Conservation (phyloP, 2,888 invertebrate species). For the Platycheirus albimanus region DNA sequence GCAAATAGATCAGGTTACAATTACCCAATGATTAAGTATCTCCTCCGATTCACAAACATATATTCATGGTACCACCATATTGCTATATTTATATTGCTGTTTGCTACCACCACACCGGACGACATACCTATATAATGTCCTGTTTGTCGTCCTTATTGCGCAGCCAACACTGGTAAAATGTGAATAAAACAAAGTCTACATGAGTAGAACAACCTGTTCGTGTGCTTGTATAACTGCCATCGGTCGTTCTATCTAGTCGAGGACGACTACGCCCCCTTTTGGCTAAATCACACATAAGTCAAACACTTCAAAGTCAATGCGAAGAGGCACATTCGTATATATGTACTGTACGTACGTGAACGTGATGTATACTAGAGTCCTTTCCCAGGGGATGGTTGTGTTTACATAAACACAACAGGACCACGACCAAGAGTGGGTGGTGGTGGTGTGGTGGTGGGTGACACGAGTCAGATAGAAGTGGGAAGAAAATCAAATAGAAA, state of each 20-base stretch:
- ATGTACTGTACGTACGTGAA: conserved; percentile 40
- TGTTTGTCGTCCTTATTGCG: conserved; percentile 42
- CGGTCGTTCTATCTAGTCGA: not conserved
- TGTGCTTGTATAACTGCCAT: conserved; percentile 40
- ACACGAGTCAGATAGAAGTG: not conserved
- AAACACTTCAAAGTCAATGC: conserved; percentile 74
- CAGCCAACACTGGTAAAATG: conserved; percentile 55
- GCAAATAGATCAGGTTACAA: conserved; percentile 74
- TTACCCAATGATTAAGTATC: conserved; percentile 71
- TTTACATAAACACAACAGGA: conserved; percentile 72
- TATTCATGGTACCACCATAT: conserved; percentile 20
- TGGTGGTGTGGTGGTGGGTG: conserved; percentile 7
- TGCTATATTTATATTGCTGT: too few relatives aligned
- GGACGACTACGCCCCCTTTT: conserved; percentile 61
- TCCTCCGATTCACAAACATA: conserved; percentile 54
- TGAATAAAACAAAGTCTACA: conserved; percentile 65
- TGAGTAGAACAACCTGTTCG: conserved; percentile 69
- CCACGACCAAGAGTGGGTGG: conserved; percentile 54
- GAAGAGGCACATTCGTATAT: conserved; percentile 54
- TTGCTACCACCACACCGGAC: not conserved
- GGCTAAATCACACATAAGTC: conserved; percentile 74
- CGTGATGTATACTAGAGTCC: conserved; percentile 41
- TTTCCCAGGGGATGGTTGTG: conserved; percentile 64
- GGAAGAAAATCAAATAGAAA: conserved; percentile 71
- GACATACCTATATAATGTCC: conserved; percentile 21